Percentiles rank a stretch among this genome's conserved stretches.
Conservation (phyloP, 2,888 invertebrate genomes). For the Sarcophaga caerulescens region DNA sequence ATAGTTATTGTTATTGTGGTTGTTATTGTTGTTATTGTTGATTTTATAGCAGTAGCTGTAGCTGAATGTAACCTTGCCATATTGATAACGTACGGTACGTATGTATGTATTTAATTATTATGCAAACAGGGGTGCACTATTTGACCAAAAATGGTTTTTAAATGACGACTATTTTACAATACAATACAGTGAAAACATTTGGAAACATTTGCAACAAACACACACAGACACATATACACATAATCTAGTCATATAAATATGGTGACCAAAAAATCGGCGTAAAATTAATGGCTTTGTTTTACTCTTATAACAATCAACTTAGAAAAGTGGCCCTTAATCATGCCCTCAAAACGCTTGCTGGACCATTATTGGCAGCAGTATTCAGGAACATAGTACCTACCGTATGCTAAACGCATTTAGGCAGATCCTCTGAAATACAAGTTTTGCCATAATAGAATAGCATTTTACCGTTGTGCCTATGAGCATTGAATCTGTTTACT, state of each 20-base stretch:
- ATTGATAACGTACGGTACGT: slow-evolving; percentile 66
- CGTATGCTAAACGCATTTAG: too few species aligned
- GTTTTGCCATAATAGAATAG: too few species aligned
- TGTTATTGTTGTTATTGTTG: slow-evolving; percentile 18
- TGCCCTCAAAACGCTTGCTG: too few species aligned
- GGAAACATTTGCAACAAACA: background rate
- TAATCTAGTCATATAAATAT: background rate
- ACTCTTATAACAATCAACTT: too few species aligned
- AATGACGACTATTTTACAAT: slow-evolving; percentile 72
- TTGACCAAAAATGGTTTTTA: slow-evolving; percentile 80
- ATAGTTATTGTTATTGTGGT: slow-evolving; percentile 30
- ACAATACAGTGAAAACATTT: background rate
- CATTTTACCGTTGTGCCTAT: too few species aligned
- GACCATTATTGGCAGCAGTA: too few species aligned
- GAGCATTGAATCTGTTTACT: too few species aligned
- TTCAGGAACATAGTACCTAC: too few species aligned
- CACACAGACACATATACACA: background rate
- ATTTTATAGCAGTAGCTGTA: background rate
- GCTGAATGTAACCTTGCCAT: slow-evolving; percentile 67
- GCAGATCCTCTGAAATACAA: too few species aligned
- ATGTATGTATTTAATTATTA: slow-evolving; percentile 77
- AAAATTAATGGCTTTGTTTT: too few species aligned
- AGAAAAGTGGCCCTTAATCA: too few species aligned
- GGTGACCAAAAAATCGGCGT: too few species aligned
- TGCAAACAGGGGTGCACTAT: slow-evolving; percentile 81